Evolutionary conservation across 2,113 vertebrate species (phyloP).

Genomic region (Corythaixoides concolor): DNA sequence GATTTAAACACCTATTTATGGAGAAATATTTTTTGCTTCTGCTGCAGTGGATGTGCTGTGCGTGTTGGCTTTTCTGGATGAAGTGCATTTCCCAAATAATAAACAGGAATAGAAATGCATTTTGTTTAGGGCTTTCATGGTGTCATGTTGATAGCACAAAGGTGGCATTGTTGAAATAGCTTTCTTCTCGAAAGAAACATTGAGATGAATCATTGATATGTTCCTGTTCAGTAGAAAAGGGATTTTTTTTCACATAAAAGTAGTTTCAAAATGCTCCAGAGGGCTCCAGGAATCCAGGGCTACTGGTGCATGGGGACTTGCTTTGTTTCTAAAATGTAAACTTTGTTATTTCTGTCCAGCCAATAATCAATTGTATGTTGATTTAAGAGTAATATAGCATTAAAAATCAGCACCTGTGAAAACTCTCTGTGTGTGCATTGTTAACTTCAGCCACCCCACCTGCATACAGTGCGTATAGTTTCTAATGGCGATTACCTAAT

Average conservation of each 20-base stretch:
- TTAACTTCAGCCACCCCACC: background rate
- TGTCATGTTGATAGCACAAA: background rate
- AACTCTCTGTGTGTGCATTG: background rate
- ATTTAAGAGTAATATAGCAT: background rate
- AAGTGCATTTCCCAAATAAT: background rate
- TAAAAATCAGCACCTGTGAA: background rate
- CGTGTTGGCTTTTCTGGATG: background rate
- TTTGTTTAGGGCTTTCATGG: background rate
- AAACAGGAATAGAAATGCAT: background rate
- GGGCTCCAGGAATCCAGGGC: background rate
- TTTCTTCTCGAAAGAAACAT: background rate
- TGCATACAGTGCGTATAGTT: background rate
- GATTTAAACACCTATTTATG: background rate
- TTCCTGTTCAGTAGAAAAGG: background rate
- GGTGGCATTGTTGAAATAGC: background rate
- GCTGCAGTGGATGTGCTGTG: background rate
- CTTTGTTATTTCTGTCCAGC: background rate
- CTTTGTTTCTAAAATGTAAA: background rate
- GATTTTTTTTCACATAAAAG: rapidly evolving
- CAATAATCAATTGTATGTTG: background rate
- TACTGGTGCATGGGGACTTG: background rate
- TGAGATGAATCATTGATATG: background rate
- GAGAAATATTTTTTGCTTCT: background rate
- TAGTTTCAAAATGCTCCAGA: background rate
- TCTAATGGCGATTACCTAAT: background rate